phyloP scores from a whole-genome alignment of 1,140 invertebrate species.

The Eueides isabella region DNA sequence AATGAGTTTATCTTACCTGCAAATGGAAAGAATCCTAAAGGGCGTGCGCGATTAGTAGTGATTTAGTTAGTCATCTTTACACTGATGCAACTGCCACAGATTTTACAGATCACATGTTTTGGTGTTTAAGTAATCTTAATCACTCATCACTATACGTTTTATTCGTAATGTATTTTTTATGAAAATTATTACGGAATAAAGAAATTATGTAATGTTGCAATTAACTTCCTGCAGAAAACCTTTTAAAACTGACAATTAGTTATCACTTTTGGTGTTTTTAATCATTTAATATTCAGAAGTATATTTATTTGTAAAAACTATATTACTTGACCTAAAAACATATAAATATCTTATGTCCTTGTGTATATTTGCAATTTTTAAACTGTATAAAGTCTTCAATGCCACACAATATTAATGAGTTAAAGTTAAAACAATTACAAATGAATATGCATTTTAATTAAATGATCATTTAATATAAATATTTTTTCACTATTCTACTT shows the following conservation, averaged over 20 bases:
- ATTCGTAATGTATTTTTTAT: neutral
- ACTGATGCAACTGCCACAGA: neutral
- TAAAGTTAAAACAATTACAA: neutral
- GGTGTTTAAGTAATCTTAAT: neutral
- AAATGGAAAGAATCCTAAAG: slow-evolving; percentile 31
- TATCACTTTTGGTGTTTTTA: neutral
- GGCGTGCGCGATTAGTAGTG: slow-evolving; percentile 39
- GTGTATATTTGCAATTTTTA: slow-evolving; percentile 14
- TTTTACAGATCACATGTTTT: neutral
- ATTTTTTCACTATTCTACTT: neutral
- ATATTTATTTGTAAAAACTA: neutral
- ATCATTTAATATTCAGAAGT: neutral
- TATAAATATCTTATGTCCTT: slow-evolving; percentile 23
- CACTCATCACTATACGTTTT: neutral
- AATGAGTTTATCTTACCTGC: slow-evolving; percentile 35
- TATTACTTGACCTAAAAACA: slow-evolving; percentile 33
- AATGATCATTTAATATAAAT: neutral
- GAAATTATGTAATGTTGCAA: neutral
- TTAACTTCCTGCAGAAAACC: neutral
- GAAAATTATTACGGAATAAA: neutral
- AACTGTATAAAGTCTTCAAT: neutral
- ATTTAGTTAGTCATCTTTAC: slow-evolving; percentile 30
- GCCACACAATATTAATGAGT: neutral
- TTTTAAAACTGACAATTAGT: neutral
- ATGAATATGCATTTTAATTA: neutral